Base-by-base conservation (phyloP, 2,888 invertebrate species). In the Andrena hattorfiana region DNA sequence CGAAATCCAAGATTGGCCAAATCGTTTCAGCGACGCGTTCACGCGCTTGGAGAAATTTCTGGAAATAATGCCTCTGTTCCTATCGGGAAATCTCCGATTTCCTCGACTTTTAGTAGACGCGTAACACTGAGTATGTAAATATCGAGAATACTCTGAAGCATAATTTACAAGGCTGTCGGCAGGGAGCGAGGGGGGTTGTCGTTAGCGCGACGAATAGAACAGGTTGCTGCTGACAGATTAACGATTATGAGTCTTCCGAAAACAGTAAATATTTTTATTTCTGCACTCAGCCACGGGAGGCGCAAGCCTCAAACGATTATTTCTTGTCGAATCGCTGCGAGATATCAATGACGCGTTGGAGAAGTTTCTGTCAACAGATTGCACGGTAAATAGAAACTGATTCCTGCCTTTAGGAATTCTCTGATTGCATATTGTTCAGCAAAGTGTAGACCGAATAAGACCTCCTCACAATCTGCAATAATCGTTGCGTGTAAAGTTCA, bases 361-460 rank as follows among this genome's bases (percentile, higher is more conserved):
- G 48, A 42, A 62, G 1, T 20, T 10, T 0, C 7, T 2, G 26
- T 23, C 7, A 30, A 4, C 42, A 48, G 10, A 8, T 23, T n/a
- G 4, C 16, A 10, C 26, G 7, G 2, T n/a, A 28, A 56, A 10
- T 30, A 3, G 8, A 10, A 2, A 48, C 20, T 8, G 26, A 1
- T 3, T 48, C 2, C 1, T 30, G 16, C 49, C 20, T 49, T 77
- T 66, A 73, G 2, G 56, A 7, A 26, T 42, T 13, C 42, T 68
- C 73, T 2, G 16, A 7, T 0, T 88, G 74, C 73, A 89, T 77
- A 20, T 77, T 89, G 67, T 68, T 85, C 71, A 88, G 35, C 51
- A 92, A 81, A 35, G 91, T 80, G 69, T 89, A 92, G 68, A 90
- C 85, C 26, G 92, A 92, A 56, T 92, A 92, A 7, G 92, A 90